Evolutionary conservation across 2,797 vertebrate genomes (phyloP).

Genomic region (Paedocypris micromegethes): DNA sequence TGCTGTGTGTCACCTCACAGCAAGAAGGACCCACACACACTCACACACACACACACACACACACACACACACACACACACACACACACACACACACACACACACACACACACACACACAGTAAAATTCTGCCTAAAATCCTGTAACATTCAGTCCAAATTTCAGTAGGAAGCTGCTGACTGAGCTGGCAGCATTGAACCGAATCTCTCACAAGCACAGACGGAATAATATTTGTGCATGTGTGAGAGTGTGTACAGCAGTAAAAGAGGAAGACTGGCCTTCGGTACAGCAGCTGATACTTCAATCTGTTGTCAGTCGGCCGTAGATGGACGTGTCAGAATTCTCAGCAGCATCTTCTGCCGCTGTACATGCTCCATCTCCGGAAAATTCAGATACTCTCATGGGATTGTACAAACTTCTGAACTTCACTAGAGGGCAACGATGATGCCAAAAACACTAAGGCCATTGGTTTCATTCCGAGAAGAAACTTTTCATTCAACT

Average conservation of each 20-base stretch:
- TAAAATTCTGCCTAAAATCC: neutral
- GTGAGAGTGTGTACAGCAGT: constrained; percentile 9
- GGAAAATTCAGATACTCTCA: too few relatives aligned
- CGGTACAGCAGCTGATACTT: constrained; percentile 1
- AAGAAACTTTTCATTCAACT: too few relatives aligned
- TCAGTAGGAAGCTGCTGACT: neutral
- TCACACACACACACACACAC: constrained; percentile 18
- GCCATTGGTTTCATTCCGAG: too few relatives aligned
- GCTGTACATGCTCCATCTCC: neutral
- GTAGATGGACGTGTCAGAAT: neutral
- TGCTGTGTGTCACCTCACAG: constrained; percentile 52
- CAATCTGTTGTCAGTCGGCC: constrained; percentile 4
- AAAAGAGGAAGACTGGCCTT: constrained; percentile 2
- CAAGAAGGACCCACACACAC: constrained; percentile 55
- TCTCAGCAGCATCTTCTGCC: neutral
- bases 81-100: constrained; percentile 1
- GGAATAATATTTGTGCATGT: constrained; percentile 23
- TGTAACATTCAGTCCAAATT: neutral
- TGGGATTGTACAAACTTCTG: too few relatives aligned
- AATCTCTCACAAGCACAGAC: neutral
- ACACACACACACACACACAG: neutral
- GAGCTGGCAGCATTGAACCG: constrained; percentile 6
- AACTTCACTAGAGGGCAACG: too few relatives aligned
- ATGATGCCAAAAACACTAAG: too few relatives aligned
- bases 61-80: constrained; percentile 16